phyloP scores from a whole-genome alignment of 2,797 vertebrate genomes.

The Alectoris magna region DNA sequence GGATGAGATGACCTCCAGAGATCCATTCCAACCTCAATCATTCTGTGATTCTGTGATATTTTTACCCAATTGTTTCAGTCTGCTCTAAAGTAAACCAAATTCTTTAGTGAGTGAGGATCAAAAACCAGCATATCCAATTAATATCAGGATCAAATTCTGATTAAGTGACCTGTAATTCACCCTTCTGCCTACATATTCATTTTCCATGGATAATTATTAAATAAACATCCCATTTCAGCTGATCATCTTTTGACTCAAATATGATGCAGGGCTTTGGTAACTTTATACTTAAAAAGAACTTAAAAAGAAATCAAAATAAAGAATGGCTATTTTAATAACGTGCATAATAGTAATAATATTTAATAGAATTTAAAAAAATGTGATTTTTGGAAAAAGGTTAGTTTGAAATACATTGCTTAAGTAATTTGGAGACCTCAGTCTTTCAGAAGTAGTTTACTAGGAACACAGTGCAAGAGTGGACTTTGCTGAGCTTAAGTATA shows the following conservation, averaged over 20 bases:
- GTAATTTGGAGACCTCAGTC: not conserved
- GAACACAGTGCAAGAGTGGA: not conserved
- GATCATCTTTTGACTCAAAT: constrained; percentile 34
- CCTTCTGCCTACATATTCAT: constrained; percentile 12
- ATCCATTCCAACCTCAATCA: not conserved
- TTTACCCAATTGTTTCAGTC: not conserved
- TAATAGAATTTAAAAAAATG: constrained; percentile 13
- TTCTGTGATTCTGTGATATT: not conserved
- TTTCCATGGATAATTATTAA: constrained; percentile 55
- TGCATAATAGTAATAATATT: not conserved
- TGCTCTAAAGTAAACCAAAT: not conserved
- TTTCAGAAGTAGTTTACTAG: not conserved
- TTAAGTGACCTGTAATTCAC: constrained; percentile 44
- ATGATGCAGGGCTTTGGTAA: constrained; percentile 10
- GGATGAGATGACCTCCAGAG: not conserved
- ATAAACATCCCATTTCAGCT: constrained; percentile 34
- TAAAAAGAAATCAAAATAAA: constrained; percentile 46
- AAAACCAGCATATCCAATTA: constrained; percentile 17
- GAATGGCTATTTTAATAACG: constrained; percentile 40
- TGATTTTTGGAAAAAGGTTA: constrained; percentile 24
- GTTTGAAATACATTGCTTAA: not conserved
- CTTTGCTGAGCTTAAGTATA: not conserved
- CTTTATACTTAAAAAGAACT: constrained; percentile 33
- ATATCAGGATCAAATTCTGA: constrained; percentile 18
- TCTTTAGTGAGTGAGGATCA: not conserved